Evolutionary conservation across 1,140 invertebrate genomes (phyloP), one percentile per base, ranked within the genome.

Genomic region (Drosophila ambigua): DNA sequence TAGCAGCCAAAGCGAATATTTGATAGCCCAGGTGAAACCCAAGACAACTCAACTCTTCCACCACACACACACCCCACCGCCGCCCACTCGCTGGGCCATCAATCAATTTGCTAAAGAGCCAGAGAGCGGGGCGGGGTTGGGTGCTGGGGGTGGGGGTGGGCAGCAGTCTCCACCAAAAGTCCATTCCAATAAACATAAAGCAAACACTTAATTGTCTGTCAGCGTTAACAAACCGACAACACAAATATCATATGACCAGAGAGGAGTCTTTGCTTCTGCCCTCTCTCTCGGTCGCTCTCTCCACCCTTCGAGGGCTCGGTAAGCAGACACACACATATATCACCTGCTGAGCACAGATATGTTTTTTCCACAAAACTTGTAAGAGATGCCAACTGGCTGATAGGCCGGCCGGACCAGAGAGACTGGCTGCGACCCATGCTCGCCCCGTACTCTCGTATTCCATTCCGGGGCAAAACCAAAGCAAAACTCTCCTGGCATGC

Each of bases 181-280:
- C 82, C 82, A 82, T 87, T 87, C 82, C 82, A 88, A 87, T 87
- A 87, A 88, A 82, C 82, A 87, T 87, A 87, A 87, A 87, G 82
- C 79, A 87, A 83, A 88, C 83, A 87, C 83, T 87, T 87, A 87
- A 87, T 87, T 87, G 83, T 88, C 83, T 88, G 83, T 87, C 79
- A 88, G 79, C 83, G 82, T 87, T 85, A 85, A 85, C 81, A 87
- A 87, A 88, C 79, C 83, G 83, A 88, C 83, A 87, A 87, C 82
- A 87, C 82, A 87, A 88, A 82, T 87, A 87, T 87, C 82, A 87
- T 79, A 88, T 87, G 82, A 82, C 83, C 82, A 50, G 55, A 62
- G 61, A 51, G 64, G 61, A 63, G 79, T 50, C 58, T 39, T 15
- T 68, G 31, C 11, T 35, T 2, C 20, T 41, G n/a, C n/a, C 28